A percentile compares a stretch with the other conserved stretches of the same genome.
These are phyloP conservation scores for Cyclophora punctaria DNA, from an alignment of 2,888 invertebrate species.

Conservation along the genomic window DNA sequence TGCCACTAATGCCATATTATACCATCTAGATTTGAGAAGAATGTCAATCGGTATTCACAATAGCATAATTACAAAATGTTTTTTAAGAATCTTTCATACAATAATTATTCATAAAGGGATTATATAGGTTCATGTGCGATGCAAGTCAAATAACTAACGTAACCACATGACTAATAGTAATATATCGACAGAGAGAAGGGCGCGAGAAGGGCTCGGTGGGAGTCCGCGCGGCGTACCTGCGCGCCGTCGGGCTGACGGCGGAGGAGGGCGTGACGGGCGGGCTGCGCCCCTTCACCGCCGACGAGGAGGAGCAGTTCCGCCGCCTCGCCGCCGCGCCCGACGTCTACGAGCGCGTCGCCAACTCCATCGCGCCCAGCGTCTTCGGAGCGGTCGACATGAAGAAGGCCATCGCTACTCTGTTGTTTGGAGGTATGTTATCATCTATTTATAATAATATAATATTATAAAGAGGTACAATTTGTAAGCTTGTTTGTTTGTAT, in stretches of 20 bases:
- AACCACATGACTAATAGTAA: no score
- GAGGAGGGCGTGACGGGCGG: conserved; percentile 87
- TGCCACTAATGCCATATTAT: no score
- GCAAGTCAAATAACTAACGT: no score
- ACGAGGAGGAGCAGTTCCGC: conserved; percentile 81
- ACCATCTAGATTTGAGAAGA: no score
- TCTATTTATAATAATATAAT: no score
- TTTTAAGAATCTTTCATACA: no score
- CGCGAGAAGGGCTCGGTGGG: conserved; percentile 89
- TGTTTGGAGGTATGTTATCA: conserved; percentile 86
- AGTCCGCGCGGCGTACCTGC: conserved; percentile 94
- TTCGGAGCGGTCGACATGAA: conserved; percentile 96
- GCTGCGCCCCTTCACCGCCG: conserved; percentile 63
- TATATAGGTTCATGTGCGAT: no score
- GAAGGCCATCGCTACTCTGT: conserved; percentile 94
- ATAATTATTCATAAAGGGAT: no score
- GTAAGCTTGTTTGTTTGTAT: no score
- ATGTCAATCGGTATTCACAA: no score
- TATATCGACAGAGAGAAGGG: conserved; percentile 70
- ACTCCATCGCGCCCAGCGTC: conserved; percentile 97
- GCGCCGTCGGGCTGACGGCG: conserved; percentile 93
- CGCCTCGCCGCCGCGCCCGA: conserved; percentile 89
- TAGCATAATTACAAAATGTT: no score
- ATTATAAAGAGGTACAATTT: no score
- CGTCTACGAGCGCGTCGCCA: conserved; percentile 90